Base-by-base conservation (phyloP, 2,113 vertebrate species). In the Peucedramus taeniatus region DNA sequence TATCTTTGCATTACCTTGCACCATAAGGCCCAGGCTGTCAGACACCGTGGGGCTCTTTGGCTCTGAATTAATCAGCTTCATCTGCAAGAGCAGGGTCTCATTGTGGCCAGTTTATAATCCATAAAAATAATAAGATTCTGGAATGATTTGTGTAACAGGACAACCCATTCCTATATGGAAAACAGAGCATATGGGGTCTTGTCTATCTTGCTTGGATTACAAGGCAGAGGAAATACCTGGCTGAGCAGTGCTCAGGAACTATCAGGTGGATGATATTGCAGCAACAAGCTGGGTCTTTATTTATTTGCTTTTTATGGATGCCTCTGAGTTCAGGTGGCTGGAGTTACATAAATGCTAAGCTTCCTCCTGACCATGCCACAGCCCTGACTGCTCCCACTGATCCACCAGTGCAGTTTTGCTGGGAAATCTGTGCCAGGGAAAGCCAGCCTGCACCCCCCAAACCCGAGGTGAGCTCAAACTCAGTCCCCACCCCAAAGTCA, bases 161-260 rank as follows among this genome's bases (percentile, higher is more conserved):
- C 57, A 81, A 64, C 10, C 17, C 33, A 54, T 40, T 84, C 40
- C 81, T 56, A 1, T 31, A 18, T 4, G 79, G 85, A 65, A 90
- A 87, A 50, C 0, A 3, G 24, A 85, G 51, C 89, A 86, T 75
- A 70, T 78, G 91, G 76, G 64, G 47, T 61, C 59, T 74, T 70
- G 92, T 69, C 79, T 72, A 9, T 83, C 83, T 69, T 79, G 66
- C 45, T 88, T 76, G 75, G 83, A 85, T 96, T 93, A 90, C 3
- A 11, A 83, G 30, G 68, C 89, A 94, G 86, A 95, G 90, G 50
- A 94, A 95, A 95, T 74, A 96, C 91, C 95, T 95, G 90, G 83
- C 89, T 93, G 92, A 94, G 93, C 80, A 83, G 90, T 14, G 72
- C 92, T 94, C 76, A 86, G 94, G 88, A 90, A 86, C 88, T 81